Conservation (phyloP, 2,797 vertebrate species). For the Cetoscarus ocellatus region DNA sequence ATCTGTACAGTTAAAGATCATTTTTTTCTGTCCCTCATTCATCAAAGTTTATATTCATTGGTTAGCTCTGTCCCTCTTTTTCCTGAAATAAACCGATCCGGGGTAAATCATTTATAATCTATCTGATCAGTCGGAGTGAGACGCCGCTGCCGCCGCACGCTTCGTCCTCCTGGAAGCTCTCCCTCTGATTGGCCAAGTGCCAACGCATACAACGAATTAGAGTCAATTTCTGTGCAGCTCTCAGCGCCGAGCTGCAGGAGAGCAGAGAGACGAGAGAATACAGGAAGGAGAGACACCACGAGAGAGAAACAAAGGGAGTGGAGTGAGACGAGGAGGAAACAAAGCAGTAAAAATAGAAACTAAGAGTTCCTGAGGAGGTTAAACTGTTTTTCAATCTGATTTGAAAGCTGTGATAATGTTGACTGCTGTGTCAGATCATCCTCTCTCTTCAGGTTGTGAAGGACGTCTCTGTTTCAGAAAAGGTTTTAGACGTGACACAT, state of each 20-base stretch:
- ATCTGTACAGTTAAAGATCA: no score
- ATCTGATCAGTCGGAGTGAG: neutral
- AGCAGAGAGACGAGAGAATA: constrained; percentile 8
- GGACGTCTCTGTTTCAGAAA: no score
- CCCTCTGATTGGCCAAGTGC: neutral
- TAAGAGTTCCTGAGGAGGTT: constrained; percentile 1
- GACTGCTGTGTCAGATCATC: neutral
- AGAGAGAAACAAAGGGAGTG: constrained; percentile 26
- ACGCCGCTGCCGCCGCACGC: neutral
- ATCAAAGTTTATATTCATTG: neutral
- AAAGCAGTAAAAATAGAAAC: constrained; percentile 32
- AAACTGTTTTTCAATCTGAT: neutral
- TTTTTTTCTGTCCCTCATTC: neutral
- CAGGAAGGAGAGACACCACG: constrained; percentile 36
- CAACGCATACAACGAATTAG: neutral
- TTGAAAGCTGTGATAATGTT: neutral
- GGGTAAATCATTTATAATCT: neutral
- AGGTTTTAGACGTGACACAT: no score
- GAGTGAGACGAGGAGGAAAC: constrained; percentile 15
- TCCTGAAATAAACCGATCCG: neutral
- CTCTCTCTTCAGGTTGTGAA: neutral
- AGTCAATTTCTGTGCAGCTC: constrained; percentile 4
- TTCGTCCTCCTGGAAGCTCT: constrained; percentile 1
- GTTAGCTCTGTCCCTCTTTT: neutral
- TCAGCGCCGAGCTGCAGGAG: neutral